Percentiles rank a stretch among this genome's conserved stretches.
These are phyloP conservation scores for Rhinatrema bivittatum DNA, from an alignment of 2,797 vertebrate species.

Conservation along the genomic window DNA sequence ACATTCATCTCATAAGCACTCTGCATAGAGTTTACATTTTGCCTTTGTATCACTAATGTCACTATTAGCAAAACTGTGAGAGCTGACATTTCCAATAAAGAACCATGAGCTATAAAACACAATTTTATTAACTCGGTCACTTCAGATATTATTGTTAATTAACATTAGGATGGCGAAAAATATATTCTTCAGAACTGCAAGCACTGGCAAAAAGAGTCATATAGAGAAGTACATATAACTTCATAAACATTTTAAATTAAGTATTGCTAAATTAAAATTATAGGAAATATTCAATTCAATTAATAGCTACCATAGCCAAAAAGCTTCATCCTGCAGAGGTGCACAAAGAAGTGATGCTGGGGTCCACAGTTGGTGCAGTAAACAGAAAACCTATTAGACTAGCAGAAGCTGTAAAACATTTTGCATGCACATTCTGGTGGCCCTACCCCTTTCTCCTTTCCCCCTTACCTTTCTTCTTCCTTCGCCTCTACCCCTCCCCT, in stretches of 20 bases:
- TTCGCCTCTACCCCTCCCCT: constrained; percentile 1
- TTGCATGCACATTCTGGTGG: too few species aligned
- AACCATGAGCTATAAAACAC: constrained; percentile 43
- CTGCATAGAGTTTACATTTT: too few species aligned
- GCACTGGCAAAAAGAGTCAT: constrained; percentile 11
- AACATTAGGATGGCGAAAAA: constrained; percentile 26
- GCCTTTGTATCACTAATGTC: constrained; percentile 12
- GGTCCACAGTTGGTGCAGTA: too few species aligned
- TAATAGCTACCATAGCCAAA: too few species aligned
- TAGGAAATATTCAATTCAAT: constrained; percentile 26
- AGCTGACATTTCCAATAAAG: constrained; percentile 47
- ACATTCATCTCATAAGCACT: too few species aligned
- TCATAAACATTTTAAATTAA: constrained; percentile 33
- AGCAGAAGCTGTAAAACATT: too few species aligned
- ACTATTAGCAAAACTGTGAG: constrained; percentile 49
- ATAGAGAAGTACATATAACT: constrained; percentile 41
- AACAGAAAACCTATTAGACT: too few species aligned
- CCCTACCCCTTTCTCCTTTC: too few species aligned
- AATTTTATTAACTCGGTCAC: constrained; percentile 44
- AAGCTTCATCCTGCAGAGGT: too few species aligned
- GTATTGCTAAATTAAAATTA: constrained; percentile 29
- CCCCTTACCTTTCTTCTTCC: constrained; percentile 4
- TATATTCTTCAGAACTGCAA: constrained; percentile 26
- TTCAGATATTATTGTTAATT: constrained; percentile 48
- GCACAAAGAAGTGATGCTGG: too few species aligned